Evolutionary conservation across 1,140 invertebrate genomes (phyloP).

Genomic region (Lutraria rhynchaena): DNA sequence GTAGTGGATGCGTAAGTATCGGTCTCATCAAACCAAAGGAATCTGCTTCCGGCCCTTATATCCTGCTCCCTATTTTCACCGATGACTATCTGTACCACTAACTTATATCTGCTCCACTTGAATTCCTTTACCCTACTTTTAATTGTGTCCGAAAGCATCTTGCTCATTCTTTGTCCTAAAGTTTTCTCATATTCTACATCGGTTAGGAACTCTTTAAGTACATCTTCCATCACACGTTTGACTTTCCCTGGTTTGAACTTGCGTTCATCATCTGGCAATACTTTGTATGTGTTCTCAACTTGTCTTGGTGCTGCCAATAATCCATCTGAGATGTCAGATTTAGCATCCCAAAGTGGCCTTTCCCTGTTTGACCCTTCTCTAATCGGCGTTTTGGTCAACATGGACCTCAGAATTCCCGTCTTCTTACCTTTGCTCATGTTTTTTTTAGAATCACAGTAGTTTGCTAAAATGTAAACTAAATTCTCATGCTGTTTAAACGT

Average conservation of each 20-base stretch:
- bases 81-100: conserved; percentile 65
- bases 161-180: conserved; percentile 43
- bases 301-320: neutral
- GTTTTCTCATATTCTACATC: conserved; percentile 58
- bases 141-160: conserved; percentile 60
- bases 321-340: conserved; percentile 33
- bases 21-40: conserved; percentile 65
- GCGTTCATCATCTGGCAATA: conserved; percentile 46
- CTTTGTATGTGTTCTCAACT: conserved; percentile 62
- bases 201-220: conserved; percentile 36
- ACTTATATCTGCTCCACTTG: conserved; percentile 63
- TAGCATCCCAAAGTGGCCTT: conserved; percentile 38
- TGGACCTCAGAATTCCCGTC: conserved; percentile 31
- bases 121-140: conserved; percentile 63
- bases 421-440: conserved; percentile 31
- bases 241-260: conserved; percentile 56
- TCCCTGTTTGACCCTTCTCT: conserved; percentile 43
- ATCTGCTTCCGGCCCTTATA: conserved; percentile 65
- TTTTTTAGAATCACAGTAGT: neutral
- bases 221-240: conserved; percentile 50
- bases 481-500: neutral
- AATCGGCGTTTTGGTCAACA: conserved; percentile 53
- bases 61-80: conserved; percentile 67
- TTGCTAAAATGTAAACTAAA: no score
- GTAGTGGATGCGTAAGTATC: conserved; percentile 66